Evolutionary conservation across 2,113 vertebrate species (phyloP).

Genomic region (Caloenas nicobarica): DNA sequence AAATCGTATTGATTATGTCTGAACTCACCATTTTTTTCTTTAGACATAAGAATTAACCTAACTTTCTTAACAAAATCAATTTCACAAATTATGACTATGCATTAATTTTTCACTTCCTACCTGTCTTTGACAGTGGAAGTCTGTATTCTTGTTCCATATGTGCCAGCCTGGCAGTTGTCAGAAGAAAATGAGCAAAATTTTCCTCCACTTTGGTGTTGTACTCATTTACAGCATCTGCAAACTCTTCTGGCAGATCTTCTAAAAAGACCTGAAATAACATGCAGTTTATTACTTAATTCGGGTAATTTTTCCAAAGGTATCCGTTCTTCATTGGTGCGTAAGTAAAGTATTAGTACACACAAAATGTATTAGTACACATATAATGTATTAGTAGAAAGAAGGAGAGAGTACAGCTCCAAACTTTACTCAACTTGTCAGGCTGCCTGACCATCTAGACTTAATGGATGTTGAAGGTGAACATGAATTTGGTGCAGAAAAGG

Average conservation of each 20-base stretch:
- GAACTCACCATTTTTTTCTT: not conserved
- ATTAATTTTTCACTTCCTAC: slow-evolving; percentile 8
- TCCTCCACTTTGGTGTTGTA: slow-evolving; percentile 38
- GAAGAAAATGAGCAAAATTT: slow-evolving; percentile 61
- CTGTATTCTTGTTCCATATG: slow-evolving; percentile 55
- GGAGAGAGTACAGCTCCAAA: not conserved
- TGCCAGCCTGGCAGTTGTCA: slow-evolving; percentile 38
- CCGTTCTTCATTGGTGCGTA: not conserved
- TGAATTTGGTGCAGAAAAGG: not conserved
- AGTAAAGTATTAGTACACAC: not conserved
- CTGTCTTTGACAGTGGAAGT: slow-evolving; percentile 56
- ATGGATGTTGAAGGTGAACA: not conserved
- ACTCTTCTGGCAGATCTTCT: slow-evolving; percentile 55
- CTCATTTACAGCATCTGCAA: slow-evolving; percentile 42
- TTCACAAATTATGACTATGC: not conserved
- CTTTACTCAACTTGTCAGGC: not conserved
- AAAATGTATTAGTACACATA: not conserved
- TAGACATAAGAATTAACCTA: not conserved
- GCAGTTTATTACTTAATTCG: not conserved
- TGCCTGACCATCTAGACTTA: not conserved
- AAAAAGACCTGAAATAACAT: slow-evolving; percentile 45
- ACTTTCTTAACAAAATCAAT: not conserved
- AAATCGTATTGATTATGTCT: not conserved
- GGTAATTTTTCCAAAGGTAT: not conserved
- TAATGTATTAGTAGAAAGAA: not conserved